Evolutionary conservation across 2,113 vertebrate genomes (phyloP), one percentile per base, ranked within the genome.

Genomic region (Anhinga rufa): DNA sequence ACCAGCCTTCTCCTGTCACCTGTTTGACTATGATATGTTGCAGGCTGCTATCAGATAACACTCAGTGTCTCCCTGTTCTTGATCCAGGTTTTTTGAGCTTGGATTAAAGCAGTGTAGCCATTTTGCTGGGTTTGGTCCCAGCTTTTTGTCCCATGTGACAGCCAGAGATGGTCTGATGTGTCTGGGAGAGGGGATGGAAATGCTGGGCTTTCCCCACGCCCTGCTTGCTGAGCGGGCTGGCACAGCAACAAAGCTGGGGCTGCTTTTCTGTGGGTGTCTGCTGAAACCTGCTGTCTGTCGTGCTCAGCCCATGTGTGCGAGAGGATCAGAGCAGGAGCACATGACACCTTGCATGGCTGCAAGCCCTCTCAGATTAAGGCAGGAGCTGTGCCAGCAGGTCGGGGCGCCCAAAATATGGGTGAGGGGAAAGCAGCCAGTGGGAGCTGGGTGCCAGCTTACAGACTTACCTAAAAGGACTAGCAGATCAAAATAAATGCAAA

Each of bases 131-230:
- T 31, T 77, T 62, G 20, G 26, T 74, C 16, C 9, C 2, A 4
- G 18, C 34, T 58, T 16, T 24, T 94, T 75, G 19, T 75, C 29
- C n/a, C 4, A 0, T 24, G 24, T 55, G 48, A 64, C 61, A 82
- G 42, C 17, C 25, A 34, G 38, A 71, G 72, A 36, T 34, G 34
- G 86, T 51, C 26, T 0, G 3, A n/a, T 32, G 17, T 6, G 6
- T 21, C 12, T 25, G 22, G 11, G n/a, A 80, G 20, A 88, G 25
- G 57, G 29, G n/a, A n/a, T 16, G 17, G 52, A 51, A 69, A 17
- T 0, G 0, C 46, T 52, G 32, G 62, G 25, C 29, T 54, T 75
- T 25, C 44, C 21, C 26, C 0, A 0, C 10, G 26, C 31, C 28
- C 42, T 29, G 29, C 20, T 10, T 57, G 55, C 17, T 75, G 88